Percentiles rank a stretch among this genome's conserved stretches.
Evolutionary conservation across 2,113 vertebrate genomes (phyloP).

Genomic region (Scortum barcoo): DNA sequence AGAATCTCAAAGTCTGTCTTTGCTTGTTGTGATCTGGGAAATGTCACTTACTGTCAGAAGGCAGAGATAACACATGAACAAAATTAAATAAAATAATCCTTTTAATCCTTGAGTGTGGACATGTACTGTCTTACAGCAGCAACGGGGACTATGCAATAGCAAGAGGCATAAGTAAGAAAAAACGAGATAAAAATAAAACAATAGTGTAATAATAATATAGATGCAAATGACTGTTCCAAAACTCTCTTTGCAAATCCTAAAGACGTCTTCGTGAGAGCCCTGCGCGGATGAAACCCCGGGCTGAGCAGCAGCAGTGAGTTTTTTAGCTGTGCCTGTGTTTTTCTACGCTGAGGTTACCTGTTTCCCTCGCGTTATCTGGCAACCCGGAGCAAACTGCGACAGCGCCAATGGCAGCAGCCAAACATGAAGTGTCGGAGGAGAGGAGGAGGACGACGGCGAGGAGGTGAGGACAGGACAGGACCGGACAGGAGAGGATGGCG

Average conservation of each 20-base stretch:
- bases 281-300: neutral
- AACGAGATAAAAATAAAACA: too few relatives aligned
- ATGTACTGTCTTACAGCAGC: too few relatives aligned
- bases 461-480: conserved; percentile 76
- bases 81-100: too few relatives aligned
- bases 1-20: too few relatives aligned
- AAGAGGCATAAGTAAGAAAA: too few relatives aligned
- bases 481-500: too few relatives aligned
- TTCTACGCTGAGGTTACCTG: conserved; percentile 42
- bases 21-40: neutral
- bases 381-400: conserved; percentile 84
- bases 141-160: too few relatives aligned
- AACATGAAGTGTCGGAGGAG: conserved; percentile 74
- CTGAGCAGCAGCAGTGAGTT: neutral
- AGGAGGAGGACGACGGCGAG: conserved; percentile 81
- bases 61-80: neutral
- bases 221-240: too few relatives aligned
- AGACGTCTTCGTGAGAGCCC: neutral
- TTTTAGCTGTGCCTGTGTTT: neutral
- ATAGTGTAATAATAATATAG: too few relatives aligned
- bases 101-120: too few relatives aligned
- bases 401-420: conserved; percentile 80
- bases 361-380: conserved; percentile 75
- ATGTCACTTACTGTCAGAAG: neutral
- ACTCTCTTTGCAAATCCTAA: too few relatives aligned